These are phyloP conservation scores for Styela clava DNA, from an alignment of 23 tunicate species.

Conservation along the genomic window DNA sequence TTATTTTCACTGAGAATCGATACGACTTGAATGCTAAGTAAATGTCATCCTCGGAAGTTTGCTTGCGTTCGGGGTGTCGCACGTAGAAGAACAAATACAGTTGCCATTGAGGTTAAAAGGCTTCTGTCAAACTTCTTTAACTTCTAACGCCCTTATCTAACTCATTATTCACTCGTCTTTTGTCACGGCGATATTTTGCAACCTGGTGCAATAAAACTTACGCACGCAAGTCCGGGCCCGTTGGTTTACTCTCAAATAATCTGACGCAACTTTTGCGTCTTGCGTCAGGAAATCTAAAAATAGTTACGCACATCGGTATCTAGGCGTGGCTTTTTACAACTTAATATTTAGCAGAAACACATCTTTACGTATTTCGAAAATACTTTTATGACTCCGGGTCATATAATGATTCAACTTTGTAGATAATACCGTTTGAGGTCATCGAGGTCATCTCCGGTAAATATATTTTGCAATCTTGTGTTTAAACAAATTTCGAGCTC, in stretches of 20 bases:
- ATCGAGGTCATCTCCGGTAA: no score
- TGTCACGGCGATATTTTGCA: background rate
- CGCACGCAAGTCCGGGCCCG: background rate
- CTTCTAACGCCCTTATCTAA: background rate
- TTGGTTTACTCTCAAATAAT: background rate
- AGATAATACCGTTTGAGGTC: no score
- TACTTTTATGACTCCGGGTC: no score
- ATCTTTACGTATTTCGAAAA: no score
- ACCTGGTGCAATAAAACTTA: background rate
- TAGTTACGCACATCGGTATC: background rate
- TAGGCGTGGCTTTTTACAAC: background rate
- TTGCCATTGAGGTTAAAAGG: background rate
- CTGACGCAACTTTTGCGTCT: background rate
- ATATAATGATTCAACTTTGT: no score
- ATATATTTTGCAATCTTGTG: no score
- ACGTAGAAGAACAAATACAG: background rate
- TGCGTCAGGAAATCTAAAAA: background rate
- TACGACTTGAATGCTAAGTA: background rate
- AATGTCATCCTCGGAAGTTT: background rate
- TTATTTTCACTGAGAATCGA: background rate
- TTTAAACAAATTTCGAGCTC: no score
- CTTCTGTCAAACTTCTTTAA: background rate
- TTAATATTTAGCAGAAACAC: no score
- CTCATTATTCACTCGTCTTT: background rate
- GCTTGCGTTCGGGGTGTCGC: slow-evolving; percentile 18